Evolutionary conservation across 2,888 invertebrate species (phyloP).

Genomic region (Nymphalis c-album): DNA sequence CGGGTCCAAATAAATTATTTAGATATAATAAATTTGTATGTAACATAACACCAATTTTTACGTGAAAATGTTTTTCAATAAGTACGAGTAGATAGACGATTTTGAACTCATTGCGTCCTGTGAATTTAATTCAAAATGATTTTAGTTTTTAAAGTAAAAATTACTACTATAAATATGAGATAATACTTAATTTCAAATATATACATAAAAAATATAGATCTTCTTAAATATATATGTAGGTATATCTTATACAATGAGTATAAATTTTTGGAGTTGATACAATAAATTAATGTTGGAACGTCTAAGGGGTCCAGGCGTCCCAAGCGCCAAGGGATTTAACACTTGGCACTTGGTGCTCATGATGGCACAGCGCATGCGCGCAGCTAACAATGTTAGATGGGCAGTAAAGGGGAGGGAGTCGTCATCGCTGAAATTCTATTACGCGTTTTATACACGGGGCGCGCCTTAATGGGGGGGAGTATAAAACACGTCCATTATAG

Average conservation of each 20-base stretch:
- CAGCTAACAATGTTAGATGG: slow-evolving; percentile 73
- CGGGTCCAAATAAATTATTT: no score
- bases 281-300: slow-evolving; percentile 21
- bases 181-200: no score
- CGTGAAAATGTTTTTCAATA: no score
- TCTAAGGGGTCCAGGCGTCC: slow-evolving; percentile 33
- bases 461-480: slow-evolving; percentile 66
- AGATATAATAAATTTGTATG: no score
- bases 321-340: slow-evolving; percentile 36
- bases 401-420: slow-evolving; percentile 57
- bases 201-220: no score
- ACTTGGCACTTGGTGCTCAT: slow-evolving; percentile 45
- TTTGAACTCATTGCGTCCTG: no score
- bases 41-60: no score
- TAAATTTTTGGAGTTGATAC: slow-evolving; percentile 9
- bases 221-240: background rate
- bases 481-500: slow-evolving; percentile 71
- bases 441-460: slow-evolving; percentile 76
- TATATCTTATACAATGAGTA: background rate
- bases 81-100: no score
- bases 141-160: no score
- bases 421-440: slow-evolving; percentile 78
- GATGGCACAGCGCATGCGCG: slow-evolving; percentile 69
- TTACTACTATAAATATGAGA: no score
- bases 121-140: no score